Base-by-base conservation (phyloP, 2,797 vertebrate genomes). In the Sebastes dallii region DNA sequence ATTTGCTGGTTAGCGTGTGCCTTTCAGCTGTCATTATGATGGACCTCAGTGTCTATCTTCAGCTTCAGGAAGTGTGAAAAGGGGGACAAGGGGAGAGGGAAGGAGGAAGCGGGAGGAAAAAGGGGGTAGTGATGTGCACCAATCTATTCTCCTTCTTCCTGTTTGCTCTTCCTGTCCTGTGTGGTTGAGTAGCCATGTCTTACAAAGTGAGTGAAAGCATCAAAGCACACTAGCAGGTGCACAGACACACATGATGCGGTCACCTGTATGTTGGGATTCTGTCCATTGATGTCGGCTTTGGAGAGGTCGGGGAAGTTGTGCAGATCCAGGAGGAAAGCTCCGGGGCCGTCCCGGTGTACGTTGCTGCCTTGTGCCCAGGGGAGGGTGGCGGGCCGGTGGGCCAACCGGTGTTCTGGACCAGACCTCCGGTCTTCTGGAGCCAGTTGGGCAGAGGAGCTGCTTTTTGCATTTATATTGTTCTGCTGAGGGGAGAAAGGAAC, bases 211-310 rank as follows among this genome's bases (percentile, higher is more conserved):
- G 32, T 67, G n/a, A 88, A 87, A 83, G 81, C 72, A 69, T 55
- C 78, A 91, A 86, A 87, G 82, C 78, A 14, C 9, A 5, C 27
- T 4, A 50, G 78, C 86, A 90, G 85, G 90, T 90, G 86, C 83
- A 66, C 77, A 68, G 52, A 86, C 89, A 85, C 82, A 82, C 89
- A 70, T 22, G 8, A 82, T 88, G 67, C 20, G 7, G 32, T 91
- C 88, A 99, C 98, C 98, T 99, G 98, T 89, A 99, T 99, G 86
- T 99, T 99, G 84, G 98, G 98, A 88, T 99, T 99, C 92, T 99
- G 98, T 56, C 97, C 96, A 68, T 99, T 98, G 90, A 99, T 97
- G 80, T 99, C 97, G 9, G 97, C 98, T 94, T 98, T 99, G 85
- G 98, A 99, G 82, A 99, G 96, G 91, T 99, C 98, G 5, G 98